Evolutionary conservation across 1,140 invertebrate genomes (phyloP).

Genomic region (Sinonovacula constricta): DNA sequence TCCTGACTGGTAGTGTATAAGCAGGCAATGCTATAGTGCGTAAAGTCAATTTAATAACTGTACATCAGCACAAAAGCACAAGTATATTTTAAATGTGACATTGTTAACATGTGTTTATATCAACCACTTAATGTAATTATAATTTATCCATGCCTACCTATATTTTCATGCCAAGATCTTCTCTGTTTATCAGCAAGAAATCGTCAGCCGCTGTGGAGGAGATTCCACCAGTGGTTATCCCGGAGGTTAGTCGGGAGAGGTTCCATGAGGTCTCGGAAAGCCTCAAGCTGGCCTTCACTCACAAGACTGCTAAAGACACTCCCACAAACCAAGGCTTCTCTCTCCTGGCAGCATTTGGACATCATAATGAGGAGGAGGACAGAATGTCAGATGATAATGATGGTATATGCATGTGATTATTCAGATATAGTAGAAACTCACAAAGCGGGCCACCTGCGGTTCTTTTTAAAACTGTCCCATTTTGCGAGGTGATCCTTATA

Average conservation of each 20-base stretch:
- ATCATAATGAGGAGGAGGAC: constrained; percentile 9
- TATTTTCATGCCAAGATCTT: too few relatives aligned
- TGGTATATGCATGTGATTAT: neutral
- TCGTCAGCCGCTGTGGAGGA: constrained; percentile 7
- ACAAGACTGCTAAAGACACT: neutral
- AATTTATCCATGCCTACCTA: too few relatives aligned
- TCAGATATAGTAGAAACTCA: neutral
- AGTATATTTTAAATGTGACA: too few relatives aligned
- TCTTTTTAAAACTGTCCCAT: too few relatives aligned
- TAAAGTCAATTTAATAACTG: too few relatives aligned
- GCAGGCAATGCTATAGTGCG: too few relatives aligned
- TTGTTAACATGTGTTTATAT: too few relatives aligned
- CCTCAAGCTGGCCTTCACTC: constrained; percentile 50
- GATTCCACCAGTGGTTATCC: constrained; percentile 32
- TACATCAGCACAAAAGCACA: too few relatives aligned
- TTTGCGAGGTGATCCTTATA: too few relatives aligned
- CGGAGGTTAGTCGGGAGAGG: constrained; percentile 57
- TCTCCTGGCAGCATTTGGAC: constrained; percentile 46
- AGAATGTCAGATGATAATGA: neutral
- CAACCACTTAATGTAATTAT: too few relatives aligned
- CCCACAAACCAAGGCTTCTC: constrained; percentile 29
- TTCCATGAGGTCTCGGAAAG: constrained; percentile 57
- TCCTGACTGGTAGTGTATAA: too few relatives aligned
- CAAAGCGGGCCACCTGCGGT: too few relatives aligned
- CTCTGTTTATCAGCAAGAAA: neutral